phyloP scores from a whole-genome alignment of 2,797 vertebrate genomes.

The Silurus lanzhouensis region DNA sequence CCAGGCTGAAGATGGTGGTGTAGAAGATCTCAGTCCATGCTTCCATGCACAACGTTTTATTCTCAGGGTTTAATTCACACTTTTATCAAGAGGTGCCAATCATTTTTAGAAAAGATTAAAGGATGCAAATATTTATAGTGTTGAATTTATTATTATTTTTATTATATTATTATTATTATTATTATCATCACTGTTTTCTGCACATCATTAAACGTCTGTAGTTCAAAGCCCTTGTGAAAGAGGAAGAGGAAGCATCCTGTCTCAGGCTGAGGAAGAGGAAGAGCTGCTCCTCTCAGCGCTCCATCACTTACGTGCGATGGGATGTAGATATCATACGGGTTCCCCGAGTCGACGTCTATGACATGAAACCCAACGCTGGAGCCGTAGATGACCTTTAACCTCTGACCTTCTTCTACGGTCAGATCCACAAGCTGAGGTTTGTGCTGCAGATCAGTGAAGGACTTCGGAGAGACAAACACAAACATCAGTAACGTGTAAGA shows the following conservation, averaged over 20 bases:
- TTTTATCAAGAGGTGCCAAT: not conserved
- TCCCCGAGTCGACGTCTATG: slow-evolving; percentile 97
- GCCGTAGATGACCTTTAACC: slow-evolving; percentile 98
- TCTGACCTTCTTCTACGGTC: slow-evolving; percentile 97
- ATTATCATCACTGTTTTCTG: not conserved
- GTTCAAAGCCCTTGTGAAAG: slow-evolving; percentile 16
- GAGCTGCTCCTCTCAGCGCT: slow-evolving; percentile 32
- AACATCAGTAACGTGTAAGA: not conserved
- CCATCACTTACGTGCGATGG: slow-evolving; percentile 89
- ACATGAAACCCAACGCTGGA: slow-evolving; percentile 97
- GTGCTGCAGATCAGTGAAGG: slow-evolving; percentile 97
- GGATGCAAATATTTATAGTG: not conserved
- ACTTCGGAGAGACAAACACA: slow-evolving; percentile 71
- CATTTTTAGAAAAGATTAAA: not conserved
- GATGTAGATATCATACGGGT: slow-evolving; percentile 98
- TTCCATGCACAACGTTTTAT: not conserved
- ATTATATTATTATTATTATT: not conserved
- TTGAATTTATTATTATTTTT: not conserved
- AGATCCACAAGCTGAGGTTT: slow-evolving; percentile 94
- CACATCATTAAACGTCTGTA: not conserved
- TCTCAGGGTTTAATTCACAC: not conserved
- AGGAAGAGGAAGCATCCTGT: slow-evolving; percentile 20
- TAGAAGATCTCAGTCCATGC: not conserved
- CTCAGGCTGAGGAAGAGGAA: slow-evolving; percentile 36
- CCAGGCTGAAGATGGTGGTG: not conserved